Percentiles rank a stretch among this genome's conserved stretches.
Evolutionary conservation across 92 coral and sea anemone genomes (phyloP).

Genomic region (Zoanthus sansibaricus): DNA sequence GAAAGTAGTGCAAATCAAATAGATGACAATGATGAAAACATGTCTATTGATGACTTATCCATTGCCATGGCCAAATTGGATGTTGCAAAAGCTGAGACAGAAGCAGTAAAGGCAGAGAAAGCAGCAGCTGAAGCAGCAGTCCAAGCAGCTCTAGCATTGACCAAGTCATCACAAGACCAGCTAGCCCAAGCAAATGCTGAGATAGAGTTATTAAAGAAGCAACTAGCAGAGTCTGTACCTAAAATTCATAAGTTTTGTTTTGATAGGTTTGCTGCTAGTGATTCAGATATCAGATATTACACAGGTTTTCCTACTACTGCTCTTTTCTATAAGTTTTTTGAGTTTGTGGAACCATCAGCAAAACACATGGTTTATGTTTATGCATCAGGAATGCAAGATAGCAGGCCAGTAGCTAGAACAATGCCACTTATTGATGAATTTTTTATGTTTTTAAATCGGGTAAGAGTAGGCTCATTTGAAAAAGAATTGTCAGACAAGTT

Average conservation of each 20-base stretch:
- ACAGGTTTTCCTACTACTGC: conserved; percentile 17
- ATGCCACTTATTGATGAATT: conserved; percentile 41
- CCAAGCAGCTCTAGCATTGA: conserved; percentile 48
- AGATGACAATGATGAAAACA: conserved; percentile 24
- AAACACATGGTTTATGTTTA: conserved; percentile 45
- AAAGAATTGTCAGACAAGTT: conserved; percentile 3
- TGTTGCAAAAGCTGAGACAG: conserved; percentile 47
- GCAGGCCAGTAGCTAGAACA: conserved; percentile 51
- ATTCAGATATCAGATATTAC: conserved; percentile 20
- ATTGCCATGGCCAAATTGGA: conserved; percentile 31
- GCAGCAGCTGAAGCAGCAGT: conserved; percentile 52
- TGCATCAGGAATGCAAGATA: conserved; percentile 56
- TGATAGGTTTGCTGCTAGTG: not conserved
- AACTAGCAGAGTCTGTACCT: conserved; percentile 38
- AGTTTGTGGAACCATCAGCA: conserved; percentile 51
- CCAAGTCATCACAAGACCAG: conserved; percentile 35
- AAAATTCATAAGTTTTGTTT: conserved; percentile 33
- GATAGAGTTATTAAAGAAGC: conserved; percentile 43
- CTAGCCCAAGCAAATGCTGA: conserved; percentile 45
- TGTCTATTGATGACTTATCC: conserved; percentile 20
- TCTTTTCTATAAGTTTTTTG: conserved; percentile 49
- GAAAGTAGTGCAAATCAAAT: conserved; percentile 20
- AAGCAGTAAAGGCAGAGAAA: conserved; percentile 49
- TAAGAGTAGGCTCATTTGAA: conserved; percentile 40
- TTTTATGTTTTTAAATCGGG: conserved; percentile 38